A percentile compares a stretch with the other conserved stretches of the same genome.
phyloP scores from a whole-genome alignment of 2,888 invertebrate species.

The Noctua janthina region DNA sequence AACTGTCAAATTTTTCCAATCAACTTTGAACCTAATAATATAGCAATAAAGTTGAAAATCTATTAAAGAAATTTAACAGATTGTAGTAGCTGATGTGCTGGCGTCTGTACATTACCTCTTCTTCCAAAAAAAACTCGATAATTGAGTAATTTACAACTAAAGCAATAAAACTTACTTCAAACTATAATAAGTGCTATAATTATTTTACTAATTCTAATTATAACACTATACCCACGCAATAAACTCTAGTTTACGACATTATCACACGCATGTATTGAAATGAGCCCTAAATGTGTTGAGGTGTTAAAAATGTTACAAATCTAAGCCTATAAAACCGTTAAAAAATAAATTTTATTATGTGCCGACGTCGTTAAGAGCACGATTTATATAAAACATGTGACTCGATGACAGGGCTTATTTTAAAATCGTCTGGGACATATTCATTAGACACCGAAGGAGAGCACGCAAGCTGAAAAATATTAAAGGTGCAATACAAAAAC shows the following conservation, averaged over 20 bases:
- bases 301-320: constrained; percentile 80
- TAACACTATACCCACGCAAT: constrained; percentile 64
- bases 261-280: constrained; percentile 70
- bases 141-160: constrained; percentile 11
- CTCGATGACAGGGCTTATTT: constrained; percentile 83
- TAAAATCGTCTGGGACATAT: constrained; percentile 78
- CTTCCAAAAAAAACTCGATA: not conserved
- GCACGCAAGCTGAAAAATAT: constrained; percentile 71
- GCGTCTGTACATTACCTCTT: too few species aligned
- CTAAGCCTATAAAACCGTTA: constrained; percentile 78
- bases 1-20: too few species aligned
- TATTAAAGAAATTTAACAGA: too few species aligned
- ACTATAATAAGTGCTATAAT: constrained; percentile 25
- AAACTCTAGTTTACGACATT: constrained; percentile 71
- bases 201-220: constrained; percentile 61
- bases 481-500: constrained; percentile 62
- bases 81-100: too few species aligned
- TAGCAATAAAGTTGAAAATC: too few species aligned
- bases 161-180: constrained; percentile 14
- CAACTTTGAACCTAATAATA: too few species aligned
- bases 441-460: constrained; percentile 71
- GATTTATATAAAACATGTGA: constrained; percentile 85
- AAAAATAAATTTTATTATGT: constrained; percentile 85
- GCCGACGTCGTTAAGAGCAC: constrained; percentile 82
- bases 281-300: constrained; percentile 74